These are phyloP conservation scores for Mythimna impura DNA, from an alignment of 2,888 invertebrate genomes.

Conservation along the genomic window DNA sequence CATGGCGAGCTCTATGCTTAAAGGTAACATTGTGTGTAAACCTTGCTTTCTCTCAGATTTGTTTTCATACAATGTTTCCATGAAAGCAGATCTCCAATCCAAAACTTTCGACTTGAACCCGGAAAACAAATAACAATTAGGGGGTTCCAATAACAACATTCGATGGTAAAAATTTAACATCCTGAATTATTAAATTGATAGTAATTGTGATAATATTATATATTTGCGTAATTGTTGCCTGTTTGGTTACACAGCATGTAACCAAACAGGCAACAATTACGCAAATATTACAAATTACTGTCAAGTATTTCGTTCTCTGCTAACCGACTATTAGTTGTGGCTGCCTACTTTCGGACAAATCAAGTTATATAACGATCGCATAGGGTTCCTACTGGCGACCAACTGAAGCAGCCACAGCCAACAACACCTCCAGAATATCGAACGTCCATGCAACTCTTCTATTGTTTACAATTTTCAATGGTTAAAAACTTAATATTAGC, in stretches of 20 bases:
- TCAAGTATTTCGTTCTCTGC: slow-evolving; percentile 12
- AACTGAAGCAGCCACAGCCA: slow-evolving; percentile 1
- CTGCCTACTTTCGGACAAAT: neutral
- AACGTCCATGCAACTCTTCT: slow-evolving; percentile 8
- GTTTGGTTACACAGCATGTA: too few relatives aligned
- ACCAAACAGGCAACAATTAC: slow-evolving; percentile 5
- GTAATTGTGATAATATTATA: too few relatives aligned
- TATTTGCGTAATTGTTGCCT: neutral
- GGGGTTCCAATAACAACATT: slow-evolving; percentile 18
- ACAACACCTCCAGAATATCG: neutral
- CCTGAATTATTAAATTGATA: neutral
- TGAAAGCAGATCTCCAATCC: slow-evolving; percentile 10
- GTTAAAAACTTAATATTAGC: slow-evolving; percentile 2
- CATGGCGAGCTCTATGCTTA: slow-evolving; percentile 5
- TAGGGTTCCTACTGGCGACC: neutral
- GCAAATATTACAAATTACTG: neutral
- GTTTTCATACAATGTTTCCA: neutral
- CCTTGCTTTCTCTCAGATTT: neutral
- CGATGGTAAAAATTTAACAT: slow-evolving; percentile 1
- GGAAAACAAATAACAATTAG: slow-evolving; percentile 18
- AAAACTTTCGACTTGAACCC: slow-evolving; percentile 8
- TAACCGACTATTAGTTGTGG: neutral
- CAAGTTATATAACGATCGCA: neutral
- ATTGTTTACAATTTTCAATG: slow-evolving; percentile 2
- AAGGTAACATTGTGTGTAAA: neutral